A percentile compares a stretch with the other conserved stretches of the same genome.
Evolutionary conservation across 37 sponge, comb jelly and placozoan species (phyloP).

Genomic region (Mnemiopsis leidyi): DNA sequence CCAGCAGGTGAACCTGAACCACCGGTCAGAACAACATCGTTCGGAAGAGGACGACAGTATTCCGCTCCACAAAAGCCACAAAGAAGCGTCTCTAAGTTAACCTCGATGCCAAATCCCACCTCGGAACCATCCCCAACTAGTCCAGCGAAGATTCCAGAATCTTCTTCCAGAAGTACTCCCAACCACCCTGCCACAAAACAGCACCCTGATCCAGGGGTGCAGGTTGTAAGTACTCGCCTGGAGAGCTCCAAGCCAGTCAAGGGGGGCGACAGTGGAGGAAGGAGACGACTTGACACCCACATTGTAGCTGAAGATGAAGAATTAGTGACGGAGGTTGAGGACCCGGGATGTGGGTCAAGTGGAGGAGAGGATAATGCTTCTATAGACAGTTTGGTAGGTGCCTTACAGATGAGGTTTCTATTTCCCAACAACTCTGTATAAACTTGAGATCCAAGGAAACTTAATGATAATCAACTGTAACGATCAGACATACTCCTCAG

Average conservation of each 20-base stretch:
- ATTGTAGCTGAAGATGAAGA: no score
- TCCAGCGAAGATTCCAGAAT: no score
- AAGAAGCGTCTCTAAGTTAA: not conserved
- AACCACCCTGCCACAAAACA: no score
- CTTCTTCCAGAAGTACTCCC: not conserved
- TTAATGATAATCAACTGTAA: no score
- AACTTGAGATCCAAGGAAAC: no score
- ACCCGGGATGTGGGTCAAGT: no score
- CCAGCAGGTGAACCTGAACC: not conserved
- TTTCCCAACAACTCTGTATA: no score
- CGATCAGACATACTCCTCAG: no score
- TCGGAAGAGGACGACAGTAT: not conserved
- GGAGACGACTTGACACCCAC: not conserved
- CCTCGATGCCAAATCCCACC: not conserved
- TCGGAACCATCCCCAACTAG: no score
- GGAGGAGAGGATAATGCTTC: not conserved
- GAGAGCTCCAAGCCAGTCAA: not conserved
- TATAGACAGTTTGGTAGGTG: not conserved
- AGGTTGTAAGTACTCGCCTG: not conserved
- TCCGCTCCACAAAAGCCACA: not conserved
- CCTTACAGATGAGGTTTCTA: no score
- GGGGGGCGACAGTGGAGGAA: not conserved
- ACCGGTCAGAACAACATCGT: not conserved
- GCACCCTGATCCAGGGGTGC: no score
- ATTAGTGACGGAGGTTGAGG: no score